Evolutionary conservation across 2,797 vertebrate genomes (phyloP), one percentile per base, ranked within the genome.

Genomic region (Discoglossus pictus): DNA sequence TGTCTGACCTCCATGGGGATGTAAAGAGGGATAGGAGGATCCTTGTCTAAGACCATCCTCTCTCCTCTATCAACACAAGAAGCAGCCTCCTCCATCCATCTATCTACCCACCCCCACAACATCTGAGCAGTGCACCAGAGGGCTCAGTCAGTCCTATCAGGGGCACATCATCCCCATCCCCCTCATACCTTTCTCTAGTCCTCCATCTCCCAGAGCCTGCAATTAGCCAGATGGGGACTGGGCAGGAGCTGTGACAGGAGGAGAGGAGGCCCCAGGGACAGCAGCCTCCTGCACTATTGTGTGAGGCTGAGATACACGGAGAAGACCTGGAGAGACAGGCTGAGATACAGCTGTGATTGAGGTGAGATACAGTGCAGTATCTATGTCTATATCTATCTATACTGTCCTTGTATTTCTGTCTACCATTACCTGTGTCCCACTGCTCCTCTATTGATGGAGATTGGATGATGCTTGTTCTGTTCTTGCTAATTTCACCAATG

Each of bases 151-250:
- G 61, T 59, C 25, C 61, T 56, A 59, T 20, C 43, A 50, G 39
- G 24, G 51, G 59, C 50, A 25, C 36, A 40, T 63, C 23, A 11
- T 59, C 53, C 53, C 68, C 59, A 61, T 53, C 61, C 53, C 68
- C 68, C 61, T 50, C 36, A 23, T 23, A 40, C 51, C 25, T 62
- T 17, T 18, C 44, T 64, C 52, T 7, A 43, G 40, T 23, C 48
- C 24, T 10, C 27, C 8, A 8, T 24, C 53, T 62, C 43, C 43
- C 67, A 56, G 42, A 70, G 67, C 62, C 58, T 34, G 34, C 52
- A 71, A 63, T 71, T 59, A 71, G 61, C 68, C 68, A 71, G 52
- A 71, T 71, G 68, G 61, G 61, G 66, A 69, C 59, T 62, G 44
- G 52, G 58, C 66, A 68, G 55, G 43, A 61, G 27, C 65, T 31